Evolutionary conservation across 2,797 vertebrate genomes (phyloP), one percentile per base, ranked within the genome.

Genomic region (Takifugu ocellatus): DNA sequence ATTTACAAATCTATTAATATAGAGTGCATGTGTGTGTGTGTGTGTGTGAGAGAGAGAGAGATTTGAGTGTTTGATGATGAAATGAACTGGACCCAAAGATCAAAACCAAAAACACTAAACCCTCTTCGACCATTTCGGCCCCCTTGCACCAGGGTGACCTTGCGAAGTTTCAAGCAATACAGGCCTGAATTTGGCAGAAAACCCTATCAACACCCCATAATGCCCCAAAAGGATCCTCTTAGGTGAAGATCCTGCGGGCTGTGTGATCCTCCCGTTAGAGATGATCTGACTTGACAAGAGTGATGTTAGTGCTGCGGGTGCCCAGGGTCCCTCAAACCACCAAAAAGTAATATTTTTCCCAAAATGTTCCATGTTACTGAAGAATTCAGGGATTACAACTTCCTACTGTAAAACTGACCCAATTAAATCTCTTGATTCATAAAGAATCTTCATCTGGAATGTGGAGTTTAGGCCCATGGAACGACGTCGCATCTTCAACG

Each of bases 321-420:
- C 36, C 3, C 3, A 12, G 36, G 36, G 36, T 39, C 36, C 5
- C 25, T 66, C 25, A 70, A 64, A 74, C 61, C 60, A 64, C 58
- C 49, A 65, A 56, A 55, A 67, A 72, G 77, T 83, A 70, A 80
- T 63, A 60, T 46, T 60, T 72, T 70, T 68, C 54, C 57, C 72
- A 26, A 58, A 69, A 52, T 33, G 21, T 46, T 44, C 59, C 43
- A 77, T 72, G 82, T 80, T 82, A 75, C 54, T 39, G 36, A 3
- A 39, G 36, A 39, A 12, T 39, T 39, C 36, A 14, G 36, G 2
- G 36, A 39, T 14, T 14, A 39, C 12, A 39, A 14, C 33, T 33
- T 11, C 10, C 33, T 39, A 12, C 2, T 39, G 3, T 39, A 39
- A 33, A 33, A 7, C 3, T 21, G 21, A 3, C 31, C 31, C 31